Base-by-base conservation (phyloP, 2,113 vertebrate species). In the Bujurquina vittata region DNA sequence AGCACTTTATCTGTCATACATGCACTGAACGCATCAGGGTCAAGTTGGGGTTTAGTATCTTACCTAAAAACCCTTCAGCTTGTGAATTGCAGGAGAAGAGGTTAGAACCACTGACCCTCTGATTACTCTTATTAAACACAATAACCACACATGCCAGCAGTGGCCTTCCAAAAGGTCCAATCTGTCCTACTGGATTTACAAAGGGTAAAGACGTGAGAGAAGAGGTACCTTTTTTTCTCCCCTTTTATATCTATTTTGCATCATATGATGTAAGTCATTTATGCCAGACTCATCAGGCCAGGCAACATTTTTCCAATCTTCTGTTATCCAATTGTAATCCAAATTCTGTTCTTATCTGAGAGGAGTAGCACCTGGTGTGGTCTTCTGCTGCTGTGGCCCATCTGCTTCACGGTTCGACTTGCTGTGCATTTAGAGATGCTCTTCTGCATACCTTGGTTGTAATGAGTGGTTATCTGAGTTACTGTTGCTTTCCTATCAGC, bases 1-100 rank as follows among this genome's bases (percentile, higher is more conserved):
- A 65, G 15, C 62, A 63, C 15, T 23, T 65, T 1, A 15, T 0
- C 12, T 65, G 40, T 40, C 40, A 0, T n/a, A 65, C n/a, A 2
- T 43, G 23, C 0, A 43, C 10, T 23, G 0, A 43, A 22, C 1
- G 0, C 37, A 9, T 23, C 37, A 0, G n/a, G 62, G 61, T 65
- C n/a, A 65, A 65, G 10, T 9, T 65, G 62, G n/a, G 62, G 35
- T 65, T 40, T 11, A 11, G 10, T 40, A 40, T 40, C 40, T 40
- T 40, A 3, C 40, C 40, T 40, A 11, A 10, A 11, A 11, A 10
- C 37, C 37, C 37, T 40, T 40, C 37, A 40, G 10, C 9, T 40
- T 40, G 37, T 40, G 37, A 10, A 46, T 12, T 46, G 43, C 10
- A 37, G 6, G 10, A 37, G 18, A 18, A 37, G 33, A 62, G 60